These are phyloP conservation scores for Epinotia brunnichana DNA, from an alignment of 2,888 invertebrate species.

Conservation along the genomic window DNA sequence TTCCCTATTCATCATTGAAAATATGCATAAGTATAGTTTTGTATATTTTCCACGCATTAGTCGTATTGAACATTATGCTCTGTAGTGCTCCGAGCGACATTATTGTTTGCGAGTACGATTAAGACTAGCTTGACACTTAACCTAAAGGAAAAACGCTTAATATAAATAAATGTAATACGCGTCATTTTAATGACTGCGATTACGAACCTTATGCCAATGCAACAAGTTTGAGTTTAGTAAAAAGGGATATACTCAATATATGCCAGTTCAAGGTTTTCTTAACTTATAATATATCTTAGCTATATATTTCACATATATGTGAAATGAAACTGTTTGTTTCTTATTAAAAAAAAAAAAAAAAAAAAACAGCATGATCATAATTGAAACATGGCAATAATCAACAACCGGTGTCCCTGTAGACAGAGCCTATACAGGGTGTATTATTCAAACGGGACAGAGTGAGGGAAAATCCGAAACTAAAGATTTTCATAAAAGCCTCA, in stretches of 20 bases:
- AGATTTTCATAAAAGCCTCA: no score
- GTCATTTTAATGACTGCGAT: not conserved
- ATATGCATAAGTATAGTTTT: no score
- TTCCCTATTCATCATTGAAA: no score
- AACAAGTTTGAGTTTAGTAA: not conserved
- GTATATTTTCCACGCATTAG: no score
- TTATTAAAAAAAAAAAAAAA: no score
- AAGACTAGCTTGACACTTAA: constrained; percentile 39
- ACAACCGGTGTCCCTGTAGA: not conserved
- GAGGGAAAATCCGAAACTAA: no score
- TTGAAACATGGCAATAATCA: not conserved
- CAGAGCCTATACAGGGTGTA: no score
- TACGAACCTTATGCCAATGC: not conserved
- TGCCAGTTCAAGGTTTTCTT: not conserved
- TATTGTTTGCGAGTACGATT: constrained; percentile 16
- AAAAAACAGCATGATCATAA: not conserved
- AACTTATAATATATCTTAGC: not conserved
- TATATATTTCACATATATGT: no score
- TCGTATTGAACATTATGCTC: not conserved
- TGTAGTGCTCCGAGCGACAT: not conserved
- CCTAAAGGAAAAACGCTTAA: constrained; percentile 18
- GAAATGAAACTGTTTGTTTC: no score
- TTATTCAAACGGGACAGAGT: no score
- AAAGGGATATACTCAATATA: not conserved
- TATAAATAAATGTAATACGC: not conserved